Evolutionary conservation across 2,797 vertebrate genomes (phyloP).

Genomic region (Spondyliosoma cantharus): DNA sequence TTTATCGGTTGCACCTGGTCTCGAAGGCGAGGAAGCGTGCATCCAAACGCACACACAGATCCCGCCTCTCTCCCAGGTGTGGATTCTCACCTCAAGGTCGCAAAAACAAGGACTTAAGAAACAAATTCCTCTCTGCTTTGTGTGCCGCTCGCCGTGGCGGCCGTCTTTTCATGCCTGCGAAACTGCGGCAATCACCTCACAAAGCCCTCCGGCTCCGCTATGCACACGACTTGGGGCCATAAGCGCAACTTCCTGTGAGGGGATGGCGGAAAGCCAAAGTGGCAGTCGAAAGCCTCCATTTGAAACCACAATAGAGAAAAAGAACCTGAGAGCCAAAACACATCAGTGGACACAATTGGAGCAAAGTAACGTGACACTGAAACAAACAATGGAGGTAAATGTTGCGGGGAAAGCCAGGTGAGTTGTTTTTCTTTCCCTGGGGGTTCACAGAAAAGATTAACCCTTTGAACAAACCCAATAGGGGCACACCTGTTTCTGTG

Average conservation of each 20-base stretch:
- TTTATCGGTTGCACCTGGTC: constrained; percentile 54
- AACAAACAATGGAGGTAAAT: constrained; percentile 63
- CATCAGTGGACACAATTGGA: constrained; percentile 59
- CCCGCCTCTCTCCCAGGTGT: constrained; percentile 43
- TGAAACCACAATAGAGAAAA: constrained; percentile 56
- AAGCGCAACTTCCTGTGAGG: constrained; percentile 65
- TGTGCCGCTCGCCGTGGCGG: constrained; percentile 48
- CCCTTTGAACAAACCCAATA: constrained; percentile 52
- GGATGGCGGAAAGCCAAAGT: constrained; percentile 56
- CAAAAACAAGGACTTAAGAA: constrained; percentile 44
- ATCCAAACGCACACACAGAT: constrained; percentile 19
- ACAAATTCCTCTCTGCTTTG: constrained; percentile 51
- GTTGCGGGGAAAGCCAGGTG: constrained; percentile 51
- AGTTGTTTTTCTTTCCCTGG: constrained; percentile 49
- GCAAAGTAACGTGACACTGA: constrained; percentile 60
- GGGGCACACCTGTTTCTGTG: constrained; percentile 67
- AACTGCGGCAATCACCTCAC: constrained; percentile 64
- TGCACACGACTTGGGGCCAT: constrained; percentile 27
- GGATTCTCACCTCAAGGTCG: constrained; percentile 44
- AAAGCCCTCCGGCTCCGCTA: constrained; percentile 60
- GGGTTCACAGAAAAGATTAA: constrained; percentile 65
- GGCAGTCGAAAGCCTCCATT: constrained; percentile 61
- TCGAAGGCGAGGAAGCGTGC: constrained; percentile 4
- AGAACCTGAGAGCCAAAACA: constrained; percentile 57
- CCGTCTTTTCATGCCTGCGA: constrained; percentile 62